Conservation (phyloP, 1,140 invertebrate species). For the Hyles vespertilio region DNA sequence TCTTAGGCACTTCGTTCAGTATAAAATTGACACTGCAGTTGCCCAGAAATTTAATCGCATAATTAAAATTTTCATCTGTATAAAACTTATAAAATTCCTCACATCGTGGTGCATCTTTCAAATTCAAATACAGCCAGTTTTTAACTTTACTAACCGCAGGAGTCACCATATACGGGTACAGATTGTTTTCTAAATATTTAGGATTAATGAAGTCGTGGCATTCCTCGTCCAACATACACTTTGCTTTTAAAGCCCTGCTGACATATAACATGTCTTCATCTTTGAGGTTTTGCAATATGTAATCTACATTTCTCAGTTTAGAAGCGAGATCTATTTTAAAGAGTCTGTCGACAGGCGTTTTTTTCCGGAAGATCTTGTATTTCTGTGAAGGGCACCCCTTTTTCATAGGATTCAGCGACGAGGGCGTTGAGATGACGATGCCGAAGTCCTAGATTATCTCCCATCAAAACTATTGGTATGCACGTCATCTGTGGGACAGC, state of each 20-base stretch:
- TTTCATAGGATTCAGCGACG: slow-evolving; percentile 27
- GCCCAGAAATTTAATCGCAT: slow-evolving; percentile 43
- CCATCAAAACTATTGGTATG: slow-evolving; percentile 31
- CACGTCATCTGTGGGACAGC: slow-evolving; percentile 27
- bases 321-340: slow-evolving; percentile 57
- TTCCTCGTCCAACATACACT: slow-evolving; percentile 39
- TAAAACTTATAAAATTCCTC: slow-evolving; percentile 49
- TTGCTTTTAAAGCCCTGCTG: slow-evolving; percentile 38
- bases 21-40: slow-evolving; percentile 39
- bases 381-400: slow-evolving; percentile 17
- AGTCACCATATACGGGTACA: slow-evolving; percentile 48
- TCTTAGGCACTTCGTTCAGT: slow-evolving; percentile 25
- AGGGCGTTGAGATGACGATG: slow-evolving; percentile 39
- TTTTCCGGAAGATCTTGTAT: slow-evolving; percentile 32
- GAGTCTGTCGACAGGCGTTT: slow-evolving; percentile 38
- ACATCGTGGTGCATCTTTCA: slow-evolving; percentile 38
- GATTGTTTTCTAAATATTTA: slow-evolving; percentile 32
- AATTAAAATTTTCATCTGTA: slow-evolving; percentile 29
- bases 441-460: slow-evolving; percentile 37
- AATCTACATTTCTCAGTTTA: slow-evolving; percentile 39
- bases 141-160: slow-evolving; percentile 52
- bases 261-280: slow-evolving; percentile 53
- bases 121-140: slow-evolving; percentile 40
- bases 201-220: slow-evolving; percentile 42
- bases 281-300: slow-evolving; percentile 43